Evolutionary conservation across 2,113 vertebrate genomes (phyloP), one percentile per base, ranked within the genome.

Genomic region (Pungitius pungitius): DNA sequence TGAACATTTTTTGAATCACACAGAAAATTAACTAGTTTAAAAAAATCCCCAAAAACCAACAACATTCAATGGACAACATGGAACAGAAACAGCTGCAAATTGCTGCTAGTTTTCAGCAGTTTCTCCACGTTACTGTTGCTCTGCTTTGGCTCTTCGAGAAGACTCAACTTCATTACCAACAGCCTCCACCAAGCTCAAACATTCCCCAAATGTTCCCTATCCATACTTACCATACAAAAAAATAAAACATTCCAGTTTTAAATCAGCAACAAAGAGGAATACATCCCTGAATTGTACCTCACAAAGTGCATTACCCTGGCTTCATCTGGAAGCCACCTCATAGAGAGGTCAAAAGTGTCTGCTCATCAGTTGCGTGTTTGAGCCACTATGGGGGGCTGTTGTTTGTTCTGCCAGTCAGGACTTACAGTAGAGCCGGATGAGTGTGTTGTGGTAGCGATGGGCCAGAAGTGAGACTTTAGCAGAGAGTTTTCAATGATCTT

Each of bases 21-120:
- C 54, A 65, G 33, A 42, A 54, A 71, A 59, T 35, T 6, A 35
- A 35, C 7, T 1, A 6, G 7, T 35, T 35, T 6, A 75, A 63
- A 73, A 45, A 6, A 11, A 11, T 3, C 30, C 45, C 20, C 62
- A 73, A 74, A 55, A 69, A 45, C 7, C 60, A 83, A 64, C 58
- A 73, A 64, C 65, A 74, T 72, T 77, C 67, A 84, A n/a, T 72
- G 59, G 11, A 78, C 74, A 61, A 89, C 68, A 87, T 73, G 63
- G 40, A 75, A 81, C 69, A 86, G 72, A 89, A 90, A 87, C 81
- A 14, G 73, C 84, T 81, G 12, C 69, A 86, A 92, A 88, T 78
- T 15, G 88, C 87, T 93, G 91, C 88, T 71, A 18, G 75, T 88
- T 90, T 85, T 72, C 61, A 84, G 81, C 79, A 24, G 80, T 90